A percentile compares a stretch with the other conserved stretches of the same genome.
Conservation (phyloP, 1,140 invertebrate genomes). For the Bombyx mori region DNA sequence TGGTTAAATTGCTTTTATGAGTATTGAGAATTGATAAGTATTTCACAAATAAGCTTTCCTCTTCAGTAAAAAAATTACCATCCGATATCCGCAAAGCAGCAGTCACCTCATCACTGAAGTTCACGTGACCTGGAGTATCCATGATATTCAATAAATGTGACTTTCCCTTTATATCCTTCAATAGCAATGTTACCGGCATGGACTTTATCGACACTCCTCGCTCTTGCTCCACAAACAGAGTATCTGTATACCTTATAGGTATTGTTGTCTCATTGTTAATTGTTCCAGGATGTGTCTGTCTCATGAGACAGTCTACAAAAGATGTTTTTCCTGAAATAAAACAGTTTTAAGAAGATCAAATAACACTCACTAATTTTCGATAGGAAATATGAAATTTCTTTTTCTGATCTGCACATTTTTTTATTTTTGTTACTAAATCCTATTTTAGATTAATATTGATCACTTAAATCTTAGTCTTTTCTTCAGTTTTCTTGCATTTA, state of each 20-base stretch:
- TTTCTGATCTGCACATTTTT: not conserved
- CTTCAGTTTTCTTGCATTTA: too few species aligned
- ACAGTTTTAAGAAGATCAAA: not conserved
- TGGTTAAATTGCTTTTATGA: too few species aligned
- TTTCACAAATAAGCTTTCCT: too few species aligned
- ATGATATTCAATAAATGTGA: conserved; percentile 97
- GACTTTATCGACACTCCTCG: conserved; percentile 98
- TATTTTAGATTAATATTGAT: too few species aligned
- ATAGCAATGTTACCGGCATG: conserved; percentile 92
- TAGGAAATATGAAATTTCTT: not conserved
- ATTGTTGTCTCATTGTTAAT: conserved; percentile 72
- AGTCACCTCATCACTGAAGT: conserved; percentile 99
- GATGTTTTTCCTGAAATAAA: conserved; percentile 86
- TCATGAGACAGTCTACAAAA: conserved; percentile 96
- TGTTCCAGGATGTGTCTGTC: conserved; percentile 96
- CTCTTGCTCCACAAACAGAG: conserved; percentile 97
- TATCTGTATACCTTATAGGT: conserved; percentile 93
- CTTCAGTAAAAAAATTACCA: conserved; percentile 70
- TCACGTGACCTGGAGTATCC: conserved; percentile 99
- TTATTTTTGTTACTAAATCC: too few species aligned
- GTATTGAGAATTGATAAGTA: too few species aligned
- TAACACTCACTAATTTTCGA: not conserved
- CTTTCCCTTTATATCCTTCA: conserved; percentile 95
- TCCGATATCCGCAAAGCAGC: conserved; percentile 97
- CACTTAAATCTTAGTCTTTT: too few species aligned